Conservation (phyloP, 35 echinoderm and acorn worm species). For the Patiria miniata region DNA sequence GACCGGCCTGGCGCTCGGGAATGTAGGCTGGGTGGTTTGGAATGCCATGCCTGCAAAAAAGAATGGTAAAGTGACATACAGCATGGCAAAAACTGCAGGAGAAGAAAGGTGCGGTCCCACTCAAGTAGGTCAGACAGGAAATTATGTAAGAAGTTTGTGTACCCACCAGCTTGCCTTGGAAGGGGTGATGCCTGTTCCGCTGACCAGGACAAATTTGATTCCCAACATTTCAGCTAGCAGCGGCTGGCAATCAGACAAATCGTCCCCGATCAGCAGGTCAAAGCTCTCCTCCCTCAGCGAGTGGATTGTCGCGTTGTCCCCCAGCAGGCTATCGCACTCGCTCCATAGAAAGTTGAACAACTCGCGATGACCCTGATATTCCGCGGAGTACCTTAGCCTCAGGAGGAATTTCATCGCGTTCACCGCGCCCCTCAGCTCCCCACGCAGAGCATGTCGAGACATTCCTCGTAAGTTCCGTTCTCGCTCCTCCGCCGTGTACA, state of each 20-base stretch:
- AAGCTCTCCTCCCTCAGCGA: background rate
- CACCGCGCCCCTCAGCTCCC: background rate
- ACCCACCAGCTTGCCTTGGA: background rate
- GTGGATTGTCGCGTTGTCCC: background rate
- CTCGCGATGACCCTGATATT: background rate
- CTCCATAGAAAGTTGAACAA: background rate
- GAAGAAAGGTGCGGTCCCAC: background rate
- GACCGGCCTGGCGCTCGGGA: background rate
- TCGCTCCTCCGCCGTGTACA: background rate
- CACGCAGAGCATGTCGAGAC: background rate
- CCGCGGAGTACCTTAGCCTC: background rate
- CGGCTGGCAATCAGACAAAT: background rate
- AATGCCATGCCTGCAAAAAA: background rate
- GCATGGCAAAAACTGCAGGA: no score
- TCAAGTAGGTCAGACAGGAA: background rate
- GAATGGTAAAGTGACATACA: no score
- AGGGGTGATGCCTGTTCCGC: background rate
- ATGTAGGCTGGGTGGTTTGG: constrained; percentile 4
- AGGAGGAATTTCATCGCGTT: background rate
- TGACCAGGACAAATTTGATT: background rate
- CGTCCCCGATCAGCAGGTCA: background rate
- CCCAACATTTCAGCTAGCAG: background rate
- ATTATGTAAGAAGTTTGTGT: background rate
- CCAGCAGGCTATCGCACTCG: background rate
- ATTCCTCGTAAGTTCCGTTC: background rate